These are phyloP conservation scores for Apodemus agrarius DNA, from an alignment of 2,797 vertebrate genomes.

Conservation along the genomic window DNA sequence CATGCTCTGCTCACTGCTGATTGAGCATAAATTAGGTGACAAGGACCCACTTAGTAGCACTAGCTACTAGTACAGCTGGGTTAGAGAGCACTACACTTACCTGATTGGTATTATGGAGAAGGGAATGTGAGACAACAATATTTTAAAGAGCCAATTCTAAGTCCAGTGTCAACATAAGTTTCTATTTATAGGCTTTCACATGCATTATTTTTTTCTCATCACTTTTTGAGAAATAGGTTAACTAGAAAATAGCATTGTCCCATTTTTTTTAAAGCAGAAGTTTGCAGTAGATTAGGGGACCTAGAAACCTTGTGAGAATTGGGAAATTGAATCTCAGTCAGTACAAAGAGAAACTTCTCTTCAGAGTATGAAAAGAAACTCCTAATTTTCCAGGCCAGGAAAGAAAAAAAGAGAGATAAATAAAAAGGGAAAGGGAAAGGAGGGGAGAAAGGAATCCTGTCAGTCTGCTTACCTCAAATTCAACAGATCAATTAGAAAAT, in stretches of 20 bases:
- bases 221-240: conserved; percentile 78
- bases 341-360: conserved; percentile 55
- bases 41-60: not conserved
- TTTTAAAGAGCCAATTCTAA: not conserved
- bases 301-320: conserved; percentile 71
- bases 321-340: conserved; percentile 70
- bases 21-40: not conserved
- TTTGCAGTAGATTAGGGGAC: conserved; percentile 67
- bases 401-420: not conserved
- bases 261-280: conserved; percentile 66
- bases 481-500: not conserved
- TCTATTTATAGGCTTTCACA: not conserved
- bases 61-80: not conserved
- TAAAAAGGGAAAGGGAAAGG: not conserved
- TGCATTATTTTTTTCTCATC: conserved; percentile 38
- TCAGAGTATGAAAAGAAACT: conserved; percentile 37
- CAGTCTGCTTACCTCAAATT: not conserved
- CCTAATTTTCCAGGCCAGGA: conserved; percentile 3
- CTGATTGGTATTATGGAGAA: not conserved
- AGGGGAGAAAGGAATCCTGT: not conserved
- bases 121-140: not conserved
- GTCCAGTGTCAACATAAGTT: conserved; percentile 15
- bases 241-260: conserved; percentile 72
- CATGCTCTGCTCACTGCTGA: not conserved
- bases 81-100: not conserved